Base-by-base conservation (phyloP, 2,113 vertebrate genomes). In the Nibea coibor region DNA sequence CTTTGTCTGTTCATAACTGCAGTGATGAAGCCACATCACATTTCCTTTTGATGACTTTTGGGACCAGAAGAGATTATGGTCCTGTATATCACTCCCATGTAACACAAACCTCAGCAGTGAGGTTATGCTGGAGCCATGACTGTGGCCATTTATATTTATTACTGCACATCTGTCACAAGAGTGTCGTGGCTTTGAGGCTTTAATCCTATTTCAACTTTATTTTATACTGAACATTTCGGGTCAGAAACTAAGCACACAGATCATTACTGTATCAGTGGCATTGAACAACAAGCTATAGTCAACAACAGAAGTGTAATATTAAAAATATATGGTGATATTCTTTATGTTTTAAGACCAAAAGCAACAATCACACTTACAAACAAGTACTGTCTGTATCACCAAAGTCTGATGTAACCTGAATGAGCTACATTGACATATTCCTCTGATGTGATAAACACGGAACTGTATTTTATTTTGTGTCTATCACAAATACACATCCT, bases 41-140 rank as follows among this genome's bases (percentile, higher is more conserved):
- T 58, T 82, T 82, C 47, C 35, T 56, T 47, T 22, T 59, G 35
- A 78, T 84, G 70, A 67, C 72, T 75, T 80, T 31, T 72, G 51
- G 56, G 48, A 82, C 48, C 45, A 20, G 47, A 72, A 16, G 26
- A 47, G 65, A 66, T 74, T 22, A 62, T 24, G 47, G 31, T 22
- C 4, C 47, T 51, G 50, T 48, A 10, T 3, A 43, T 75, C 20
- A 59, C 42, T 20, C 48, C 7, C 3, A 2, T 51, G 19, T 15
- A 53, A 75, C 10, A 26, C 19, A 54, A 48, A 3, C n/a, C n/a
- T 56, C 54, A 24, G 50, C 63, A 31, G 71, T n/a, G 31, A 39
- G 45, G 74, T 59, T 45, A 28, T 11, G 4, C 14, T 43, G 19
- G 58, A 63, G 58, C 51, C 51, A 24, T 50, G 0, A 12, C 4